Base-by-base conservation (phyloP, 2,888 invertebrate genomes). In the Rhabditoides inermis region DNA sequence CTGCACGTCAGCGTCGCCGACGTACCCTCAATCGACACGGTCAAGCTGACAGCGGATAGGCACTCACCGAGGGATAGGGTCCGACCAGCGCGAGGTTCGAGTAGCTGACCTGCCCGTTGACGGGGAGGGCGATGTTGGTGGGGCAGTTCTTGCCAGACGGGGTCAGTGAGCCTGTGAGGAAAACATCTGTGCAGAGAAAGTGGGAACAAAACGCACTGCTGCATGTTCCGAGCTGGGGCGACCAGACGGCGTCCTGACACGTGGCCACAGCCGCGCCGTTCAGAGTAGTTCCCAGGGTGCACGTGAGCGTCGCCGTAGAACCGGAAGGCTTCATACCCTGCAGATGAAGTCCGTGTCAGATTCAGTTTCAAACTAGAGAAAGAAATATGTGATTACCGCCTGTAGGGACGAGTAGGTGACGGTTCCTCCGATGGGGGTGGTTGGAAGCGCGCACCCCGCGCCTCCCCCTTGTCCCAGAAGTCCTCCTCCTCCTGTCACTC, bases 251-350 rank as follows among this genome's bases (percentile, higher is more conserved):
- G 41, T 61, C 62, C 15, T 50, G 27, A 40, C 68, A 68, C 25
- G 56, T 37, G 2, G 61, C 22, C 12, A 56, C 49, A 10, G 62
- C 36, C 6, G 63, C 48, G 12, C 68, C 68, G 12, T 51, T 51
- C 3, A 62, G 49, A 10, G 53, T 53, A 40, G 30, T 56, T 12
- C 65, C 67, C 10, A 58, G 25, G 42, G 56, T 57, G 39, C 70
- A 70, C 40, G 56, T 61, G 26, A 70, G 30, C 22, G 65, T 60
- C 2, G 61, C 70, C 7, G 57, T 50, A 1, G 69, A 61, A n/a
- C 68, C 69, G 2, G 63, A 56, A 7, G 61, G 36, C 22, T 26
- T 26, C 44, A n/a, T n/a, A 32, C 7, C 32, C 6, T n/a, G n/a
- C n/a, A 32, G 32, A 32, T 10, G 7, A 32, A 15, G 32, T 32